A percentile compares a stretch with the other conserved stretches of the same genome.
phyloP scores from a whole-genome alignment of 2,113 vertebrate genomes.

The Malaclemys terrapin region DNA sequence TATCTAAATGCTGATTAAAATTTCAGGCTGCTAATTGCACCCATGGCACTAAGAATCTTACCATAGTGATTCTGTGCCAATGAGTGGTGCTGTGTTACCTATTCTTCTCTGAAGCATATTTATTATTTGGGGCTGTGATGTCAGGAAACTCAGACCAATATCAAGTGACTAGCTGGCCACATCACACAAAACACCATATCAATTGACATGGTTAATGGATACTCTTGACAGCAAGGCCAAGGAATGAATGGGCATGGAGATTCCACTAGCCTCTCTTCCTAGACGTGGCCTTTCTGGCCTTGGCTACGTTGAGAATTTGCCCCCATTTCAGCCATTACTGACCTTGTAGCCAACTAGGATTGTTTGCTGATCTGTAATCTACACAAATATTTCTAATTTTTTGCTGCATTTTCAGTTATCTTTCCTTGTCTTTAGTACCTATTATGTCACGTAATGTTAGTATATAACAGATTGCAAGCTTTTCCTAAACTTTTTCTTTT shows the following conservation, averaged over 20 bases:
- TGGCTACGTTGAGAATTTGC: background rate
- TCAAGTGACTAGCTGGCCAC: background rate
- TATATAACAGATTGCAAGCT: background rate
- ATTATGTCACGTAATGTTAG: background rate
- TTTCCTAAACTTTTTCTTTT: background rate
- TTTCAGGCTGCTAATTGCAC: background rate
- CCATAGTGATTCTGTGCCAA: background rate
- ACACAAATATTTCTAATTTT: background rate
- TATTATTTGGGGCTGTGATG: background rate
- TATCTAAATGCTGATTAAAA: background rate
- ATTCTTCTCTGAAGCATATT: background rate
- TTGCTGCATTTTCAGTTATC: background rate
- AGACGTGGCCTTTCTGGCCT: background rate
- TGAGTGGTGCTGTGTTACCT: accelerated
- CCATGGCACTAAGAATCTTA: accelerated
- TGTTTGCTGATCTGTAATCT: background rate
- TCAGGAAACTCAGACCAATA: background rate
- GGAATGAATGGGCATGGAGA: background rate
- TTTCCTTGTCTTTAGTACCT: background rate
- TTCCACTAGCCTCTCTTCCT: background rate
- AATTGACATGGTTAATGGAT: background rate
- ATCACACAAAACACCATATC: background rate
- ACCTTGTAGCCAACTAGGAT: background rate
- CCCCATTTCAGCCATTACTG: background rate
- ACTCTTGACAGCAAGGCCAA: background rate